These are phyloP conservation scores for Troilus luridus DNA, from an alignment of 2,888 invertebrate species.

Conservation along the genomic window DNA sequence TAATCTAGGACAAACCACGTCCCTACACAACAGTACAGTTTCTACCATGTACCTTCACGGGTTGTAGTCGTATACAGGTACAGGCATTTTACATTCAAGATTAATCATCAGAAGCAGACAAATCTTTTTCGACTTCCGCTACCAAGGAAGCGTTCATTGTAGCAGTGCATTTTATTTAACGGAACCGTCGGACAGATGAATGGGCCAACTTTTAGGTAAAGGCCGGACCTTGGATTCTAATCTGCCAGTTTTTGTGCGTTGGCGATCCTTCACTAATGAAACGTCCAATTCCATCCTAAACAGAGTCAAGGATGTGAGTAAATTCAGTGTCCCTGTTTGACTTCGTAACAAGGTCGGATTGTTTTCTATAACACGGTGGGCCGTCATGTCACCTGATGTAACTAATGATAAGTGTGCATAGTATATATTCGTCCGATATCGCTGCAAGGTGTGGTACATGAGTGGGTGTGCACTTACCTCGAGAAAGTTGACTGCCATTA, in stretches of 20 bases:
- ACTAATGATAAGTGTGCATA: neutral
- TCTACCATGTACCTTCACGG: too few species aligned
- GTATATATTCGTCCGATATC: neutral
- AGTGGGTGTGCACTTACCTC: neutral
- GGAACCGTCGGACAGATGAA: neutral
- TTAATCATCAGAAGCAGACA: neutral
- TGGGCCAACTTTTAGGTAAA: conserved; percentile 7
- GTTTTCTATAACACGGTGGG: neutral
- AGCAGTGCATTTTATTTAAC: neutral
- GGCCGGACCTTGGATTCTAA: conserved; percentile 45
- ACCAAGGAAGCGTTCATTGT: neutral
- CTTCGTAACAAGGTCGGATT: neutral
- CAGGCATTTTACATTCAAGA: neutral
- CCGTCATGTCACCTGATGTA: neutral
- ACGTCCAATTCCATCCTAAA: conserved; percentile 16
- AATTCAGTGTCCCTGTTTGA: conserved; percentile 24
- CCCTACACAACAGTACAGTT: too few species aligned
- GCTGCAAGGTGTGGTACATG: neutral
- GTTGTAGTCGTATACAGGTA: too few species aligned
- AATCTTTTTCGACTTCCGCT: neutral
- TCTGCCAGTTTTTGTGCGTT: conserved; percentile 38
- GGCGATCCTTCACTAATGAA: conserved; percentile 23
- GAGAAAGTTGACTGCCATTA: neutral
- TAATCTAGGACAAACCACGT: too few species aligned
- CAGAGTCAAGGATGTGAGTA: neutral